Evolutionary conservation across 2,113 vertebrate genomes (phyloP), one percentile per base, ranked within the genome.

Genomic region (Passer domesticus): DNA sequence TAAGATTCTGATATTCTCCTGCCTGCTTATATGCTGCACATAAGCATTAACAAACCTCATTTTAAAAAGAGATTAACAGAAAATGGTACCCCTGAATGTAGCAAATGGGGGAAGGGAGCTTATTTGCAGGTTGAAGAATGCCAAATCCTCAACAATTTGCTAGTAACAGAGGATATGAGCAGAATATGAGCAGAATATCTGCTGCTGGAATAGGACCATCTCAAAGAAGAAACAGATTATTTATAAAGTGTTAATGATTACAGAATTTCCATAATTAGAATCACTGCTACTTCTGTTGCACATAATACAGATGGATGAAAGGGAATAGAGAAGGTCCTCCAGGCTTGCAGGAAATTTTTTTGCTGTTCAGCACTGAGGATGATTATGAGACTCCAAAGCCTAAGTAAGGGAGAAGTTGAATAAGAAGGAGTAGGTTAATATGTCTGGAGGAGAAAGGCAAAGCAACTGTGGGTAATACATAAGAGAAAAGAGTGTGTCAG

Each of bases 181-280:
- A 53, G 22, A 90, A 88, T 47, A 14, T 2, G 6, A 88, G 27
- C 33, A 69, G 79, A 80, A 35, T 83, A 81, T 80, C 50, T 93
- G 63, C 83, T 90, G 68, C 64, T 94, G 76, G 55, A 89, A 78
- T 52, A 47, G 39, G 39, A 80, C 21, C 47, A 92, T 44, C 47
- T 67, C 46, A 70, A 90, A 91, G 75, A 80, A 94, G 79, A 95
- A 94, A 81, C 25, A 74, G 37, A 80, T 77, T 0, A 92, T 90
- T 93, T 94, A 77, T 78, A 89, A 93, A 97, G 94, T 90, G 90
- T 86, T 89, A 94, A 93, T n/a, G 56, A 94, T 76, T 92, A 86
- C 64, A 90, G 79, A 92, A 92, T 89, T 89, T 58, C 76, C 86
- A 31, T 89, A 83, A 93, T 94, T 96, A 94, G 83, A 83, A 89